Conservation (phyloP, 2,797 vertebrate genomes). For the Triplophysa yarkandensis region DNA sequence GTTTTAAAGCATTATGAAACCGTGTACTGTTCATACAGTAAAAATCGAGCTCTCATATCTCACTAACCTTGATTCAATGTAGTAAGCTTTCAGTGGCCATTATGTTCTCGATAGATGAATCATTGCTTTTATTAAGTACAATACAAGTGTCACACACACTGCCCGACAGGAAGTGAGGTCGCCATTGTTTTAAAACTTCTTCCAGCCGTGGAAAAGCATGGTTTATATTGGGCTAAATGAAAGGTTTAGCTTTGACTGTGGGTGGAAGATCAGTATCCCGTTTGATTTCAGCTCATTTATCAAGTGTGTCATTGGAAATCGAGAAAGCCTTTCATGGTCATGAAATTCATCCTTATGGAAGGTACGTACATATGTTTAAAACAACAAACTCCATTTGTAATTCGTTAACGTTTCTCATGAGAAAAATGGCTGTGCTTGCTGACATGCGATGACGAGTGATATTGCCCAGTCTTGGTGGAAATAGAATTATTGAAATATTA, state of each 20-base stretch:
- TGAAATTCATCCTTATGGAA: neutral
- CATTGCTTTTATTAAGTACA: slow-evolving; percentile 43
- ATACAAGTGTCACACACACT: slow-evolving; percentile 49
- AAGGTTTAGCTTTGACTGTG: slow-evolving; percentile 44
- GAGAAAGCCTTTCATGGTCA: neutral
- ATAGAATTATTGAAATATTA: slow-evolving; percentile 31
- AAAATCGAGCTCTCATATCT: neutral
- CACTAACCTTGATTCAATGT: slow-evolving; percentile 33
- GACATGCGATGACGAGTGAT: slow-evolving; percentile 35
- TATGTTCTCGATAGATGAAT: slow-evolving; percentile 31
- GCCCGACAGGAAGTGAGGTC: slow-evolving; percentile 37
- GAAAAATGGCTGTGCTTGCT: slow-evolving; percentile 28
- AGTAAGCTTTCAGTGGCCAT: neutral
- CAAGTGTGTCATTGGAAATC: slow-evolving; percentile 6
- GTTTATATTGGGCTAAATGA: slow-evolving; percentile 40
- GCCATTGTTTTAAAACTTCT: slow-evolving; percentile 28
- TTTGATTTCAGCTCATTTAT: slow-evolving; percentile 29
- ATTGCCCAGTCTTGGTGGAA: slow-evolving; percentile 25
- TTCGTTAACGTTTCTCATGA: slow-evolving; percentile 42
- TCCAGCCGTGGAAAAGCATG: slow-evolving; percentile 25
- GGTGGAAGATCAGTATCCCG: slow-evolving; percentile 47
- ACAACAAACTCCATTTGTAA: neutral
- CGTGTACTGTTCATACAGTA: neutral
- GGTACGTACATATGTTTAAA: neutral
- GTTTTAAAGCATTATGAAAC: slow-evolving; percentile 3